Base-by-base conservation (phyloP, 2,888 invertebrate species). In the Arrhopalites spinosus region DNA sequence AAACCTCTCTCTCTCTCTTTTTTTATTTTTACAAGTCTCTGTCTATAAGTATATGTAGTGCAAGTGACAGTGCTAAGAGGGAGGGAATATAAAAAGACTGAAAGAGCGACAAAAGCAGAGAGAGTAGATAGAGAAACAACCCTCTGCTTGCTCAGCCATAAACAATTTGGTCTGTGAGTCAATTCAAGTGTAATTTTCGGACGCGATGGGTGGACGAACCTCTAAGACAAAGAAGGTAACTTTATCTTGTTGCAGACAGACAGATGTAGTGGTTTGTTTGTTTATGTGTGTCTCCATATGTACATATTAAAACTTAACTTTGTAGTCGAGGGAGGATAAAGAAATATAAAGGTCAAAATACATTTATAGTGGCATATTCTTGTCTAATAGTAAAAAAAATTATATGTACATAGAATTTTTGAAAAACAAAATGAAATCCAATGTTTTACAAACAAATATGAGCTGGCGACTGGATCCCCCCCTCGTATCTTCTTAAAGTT, bases 141-240 rank as follows among this genome's bases (percentile, higher is more conserved):
- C 36, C 47, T 68, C 72, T 73, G 66, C 50, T 36, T 29, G 59
- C 36, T 61, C 61, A 50, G 63, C 53, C 76, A 69, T 73, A 76
- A 76, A 76, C 76, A 63, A 73, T 73, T 76, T 73, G 67, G 59
- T 47, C 63, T 36, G 69, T 69, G 53, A 29, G 69, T 69, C 29
- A 47, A 69, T 53, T 36, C 36, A 64, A 64, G 30, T 64, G n/a
- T 43, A 64, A 30, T 43, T 43, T 64, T 64, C 43, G 64, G 36
- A 30, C 64, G 29, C n/a, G n/a, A 63, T 27, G 43, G 23, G 36
- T 43, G 64, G 23, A 64, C n/a, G 43, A 64, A 64, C 17, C 23
- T 63, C 11, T 7, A 36, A 36, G 36, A 36, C 36, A 53, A 53
- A 20, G 23, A 53, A 20, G 23, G 23, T 53, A 53, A 53, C 53